These are phyloP conservation scores for Harpegnathos saltator DNA, from an alignment of 1,140 invertebrate genomes.

Conservation along the genomic window DNA sequence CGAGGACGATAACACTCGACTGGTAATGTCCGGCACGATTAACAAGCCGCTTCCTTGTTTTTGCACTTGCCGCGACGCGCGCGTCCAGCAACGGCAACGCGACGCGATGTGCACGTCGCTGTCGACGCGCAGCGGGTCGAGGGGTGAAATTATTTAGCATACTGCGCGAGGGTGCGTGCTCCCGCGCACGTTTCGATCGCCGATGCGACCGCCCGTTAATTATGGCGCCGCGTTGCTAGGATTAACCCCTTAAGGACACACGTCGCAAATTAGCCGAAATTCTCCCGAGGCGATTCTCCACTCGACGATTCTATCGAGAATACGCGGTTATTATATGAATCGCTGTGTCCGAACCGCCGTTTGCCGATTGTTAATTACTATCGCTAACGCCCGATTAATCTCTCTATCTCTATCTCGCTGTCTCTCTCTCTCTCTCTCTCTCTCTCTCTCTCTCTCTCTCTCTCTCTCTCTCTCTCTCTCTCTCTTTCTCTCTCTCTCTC, in stretches of 20 bases:
- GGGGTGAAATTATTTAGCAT: slow-evolving; percentile 30
- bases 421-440: no score
- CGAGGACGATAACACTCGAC: slow-evolving; percentile 24
- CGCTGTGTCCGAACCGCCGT: not conserved
- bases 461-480: no score
- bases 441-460: no score
- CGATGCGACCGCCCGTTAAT: slow-evolving; percentile 19
- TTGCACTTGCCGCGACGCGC: slow-evolving; percentile 19
- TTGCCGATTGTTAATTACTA: not conserved
- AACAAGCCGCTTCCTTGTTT: slow-evolving; percentile 55
- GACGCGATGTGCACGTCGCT: slow-evolving; percentile 2
- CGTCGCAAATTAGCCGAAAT: slow-evolving; percentile 24
- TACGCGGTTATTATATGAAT: not conserved
- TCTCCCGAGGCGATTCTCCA: not conserved
- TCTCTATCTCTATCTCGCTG: not conserved
- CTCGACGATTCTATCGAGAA: slow-evolving; percentile 6
- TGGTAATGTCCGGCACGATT: slow-evolving; percentile 40
- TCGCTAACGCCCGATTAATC: not conserved
- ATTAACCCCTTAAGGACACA: slow-evolving; percentile 51
- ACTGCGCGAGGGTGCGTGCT: not conserved
- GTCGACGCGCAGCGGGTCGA: not conserved
- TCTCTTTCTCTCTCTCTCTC: no score
- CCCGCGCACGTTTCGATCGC: slow-evolving; percentile 32
- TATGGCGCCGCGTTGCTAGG: slow-evolving; percentile 9
- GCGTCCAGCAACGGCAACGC: no score